Evolutionary conservation across 2,888 invertebrate genomes (phyloP).

Genomic region (Gasteruption jaculator): DNA sequence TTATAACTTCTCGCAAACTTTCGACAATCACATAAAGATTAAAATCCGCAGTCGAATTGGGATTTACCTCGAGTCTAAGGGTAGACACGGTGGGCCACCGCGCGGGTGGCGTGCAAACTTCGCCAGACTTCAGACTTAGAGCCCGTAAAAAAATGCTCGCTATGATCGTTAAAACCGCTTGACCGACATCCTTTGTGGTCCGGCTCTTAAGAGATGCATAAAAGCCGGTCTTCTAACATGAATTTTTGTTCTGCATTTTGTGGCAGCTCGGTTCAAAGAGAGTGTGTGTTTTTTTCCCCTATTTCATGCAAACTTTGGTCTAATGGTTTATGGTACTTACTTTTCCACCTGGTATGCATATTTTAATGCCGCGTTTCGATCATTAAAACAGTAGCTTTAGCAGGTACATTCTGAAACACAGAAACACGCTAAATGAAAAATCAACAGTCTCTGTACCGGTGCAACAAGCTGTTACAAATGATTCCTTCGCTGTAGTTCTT

Average conservation of each 20-base stretch:
- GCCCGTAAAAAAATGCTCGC: conserved; percentile 18
- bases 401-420: conserved; percentile 61
- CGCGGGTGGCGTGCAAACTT: too few species aligned
- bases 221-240: conserved; percentile 10
- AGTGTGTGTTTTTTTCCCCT: background rate
- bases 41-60: too few species aligned
- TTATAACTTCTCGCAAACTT: too few species aligned
- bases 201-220: conserved; percentile 21
- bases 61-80: too few species aligned
- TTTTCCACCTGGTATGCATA: conserved; percentile 80
- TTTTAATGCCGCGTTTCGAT: conserved; percentile 82
- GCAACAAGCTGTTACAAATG: too few species aligned
- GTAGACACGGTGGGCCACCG: too few species aligned
- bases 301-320: conserved; percentile 7
- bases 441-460: too few species aligned
- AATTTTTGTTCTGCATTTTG: conserved; percentile 14
- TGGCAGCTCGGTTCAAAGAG: background rate
- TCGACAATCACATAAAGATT: too few species aligned
- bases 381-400: too few species aligned
- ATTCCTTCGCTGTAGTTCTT: too few species aligned
- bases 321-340: conserved; percentile 52
- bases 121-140: too few species aligned
- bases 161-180: conserved; percentile 24
- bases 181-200: conserved; percentile 40
- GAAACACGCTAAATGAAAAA: too few species aligned